phyloP scores from a whole-genome alignment of 2,113 vertebrate species.

The Mustelus asterias region DNA sequence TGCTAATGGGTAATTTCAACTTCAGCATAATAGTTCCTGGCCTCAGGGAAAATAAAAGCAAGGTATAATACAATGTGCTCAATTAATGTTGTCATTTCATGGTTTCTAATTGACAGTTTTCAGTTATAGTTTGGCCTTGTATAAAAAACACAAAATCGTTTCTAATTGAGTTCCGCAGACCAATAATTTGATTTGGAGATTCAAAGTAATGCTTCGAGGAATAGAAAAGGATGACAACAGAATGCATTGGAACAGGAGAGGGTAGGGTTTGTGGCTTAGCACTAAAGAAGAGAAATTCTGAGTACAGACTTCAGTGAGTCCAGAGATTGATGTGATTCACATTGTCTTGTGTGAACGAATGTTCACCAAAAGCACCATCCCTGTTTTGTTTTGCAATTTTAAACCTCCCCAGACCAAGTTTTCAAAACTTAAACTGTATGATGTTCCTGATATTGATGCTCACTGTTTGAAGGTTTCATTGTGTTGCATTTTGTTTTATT shows the following conservation, averaged over 20 bases:
- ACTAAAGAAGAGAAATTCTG: neutral
- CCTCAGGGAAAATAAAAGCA: neutral
- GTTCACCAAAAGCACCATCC: neutral
- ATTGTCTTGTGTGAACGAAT: neutral
- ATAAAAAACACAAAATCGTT: neutral
- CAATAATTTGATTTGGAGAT: conserved; percentile 8
- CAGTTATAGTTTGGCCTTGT: neutral
- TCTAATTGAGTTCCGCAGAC: neutral
- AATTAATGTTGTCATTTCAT: neutral
- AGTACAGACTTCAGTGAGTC: neutral
- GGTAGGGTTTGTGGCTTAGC: neutral
- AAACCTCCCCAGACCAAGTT: neutral
- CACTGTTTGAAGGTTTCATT: neutral
- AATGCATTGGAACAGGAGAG: neutral
- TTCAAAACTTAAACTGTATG: neutral
- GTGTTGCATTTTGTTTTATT: neutral
- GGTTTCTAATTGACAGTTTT: neutral
- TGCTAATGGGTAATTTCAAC: neutral
- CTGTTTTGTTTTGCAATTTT: neutral
- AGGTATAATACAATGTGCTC: neutral
- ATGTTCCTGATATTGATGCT: neutral
- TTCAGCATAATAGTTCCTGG: neutral
- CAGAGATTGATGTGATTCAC: neutral
- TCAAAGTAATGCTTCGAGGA: neutral
- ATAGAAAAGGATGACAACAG: neutral